Evolutionary conservation across 2,888 invertebrate species (phyloP), one percentile per base, ranked within the genome.

Genomic region (Vanessa cardui): DNA sequence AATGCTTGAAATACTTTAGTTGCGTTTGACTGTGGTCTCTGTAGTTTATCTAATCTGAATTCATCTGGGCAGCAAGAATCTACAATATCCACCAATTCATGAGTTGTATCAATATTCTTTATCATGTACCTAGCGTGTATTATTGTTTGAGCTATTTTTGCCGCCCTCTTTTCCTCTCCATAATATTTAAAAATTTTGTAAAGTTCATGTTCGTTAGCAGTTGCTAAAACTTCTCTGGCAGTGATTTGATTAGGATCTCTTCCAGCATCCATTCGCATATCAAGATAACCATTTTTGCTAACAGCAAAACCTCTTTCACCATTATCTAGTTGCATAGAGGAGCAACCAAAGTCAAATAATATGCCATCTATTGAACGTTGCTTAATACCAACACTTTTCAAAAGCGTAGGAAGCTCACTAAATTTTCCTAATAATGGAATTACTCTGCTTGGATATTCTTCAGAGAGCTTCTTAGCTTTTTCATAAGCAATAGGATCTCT

Each of bases 261-360:
- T 8, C 94, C 90, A 0, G 96, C 95, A 91, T 98, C 98, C 99
- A 99, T 99, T 83, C 99, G 94, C 99, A 99, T 99, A 80, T 99
- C 99, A 64, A 99, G 92, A 5, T 96, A 97, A 0, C 98, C 98
- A 90, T 98, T 95, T 83, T 95, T 95, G 59, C 95, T 96, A 0
- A 98, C 81, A 8, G 98, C 95, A 88, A 99, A 99, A 0, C 99
- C 99, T 78, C 99, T 94, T 20, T 94, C 93, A 0, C 95, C 94
- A 73, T 93, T 93, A 82, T 98, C 97, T 83, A 98, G 95, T 86
- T 99, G 99, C 98, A 99, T 98, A 0, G 98, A 98, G 0, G 99
- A 99, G 80, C 97, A 97, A 8, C 99, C 99, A 85, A 97, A 96
- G 89, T 99, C 99, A 89, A 98, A 97, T 26, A 99, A 84, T 65